Percentiles rank a stretch among this genome's conserved stretches.
Conservation (phyloP, 2,797 vertebrate species). For the Uromys caudimaculatus region DNA sequence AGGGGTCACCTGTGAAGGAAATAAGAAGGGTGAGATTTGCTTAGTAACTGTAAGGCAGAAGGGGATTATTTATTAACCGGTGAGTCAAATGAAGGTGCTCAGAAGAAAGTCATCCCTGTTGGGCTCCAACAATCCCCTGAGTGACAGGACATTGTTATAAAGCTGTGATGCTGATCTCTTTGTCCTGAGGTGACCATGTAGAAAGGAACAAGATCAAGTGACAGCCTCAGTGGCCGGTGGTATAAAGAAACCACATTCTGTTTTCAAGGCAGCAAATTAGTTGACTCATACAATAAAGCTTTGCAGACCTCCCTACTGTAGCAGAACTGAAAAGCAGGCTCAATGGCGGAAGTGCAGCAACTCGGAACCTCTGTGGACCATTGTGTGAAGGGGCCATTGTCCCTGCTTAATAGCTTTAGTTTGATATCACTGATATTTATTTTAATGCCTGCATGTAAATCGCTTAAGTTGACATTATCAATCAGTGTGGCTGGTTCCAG, state of each 20-base stretch:
- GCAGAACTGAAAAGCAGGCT: not conserved
- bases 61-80: constrained; percentile 61
- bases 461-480: not conserved
- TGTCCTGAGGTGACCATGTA: constrained; percentile 66
- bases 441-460: constrained; percentile 1
- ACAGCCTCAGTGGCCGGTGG: constrained; percentile 30
- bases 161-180: not conserved
- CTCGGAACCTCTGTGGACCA: not conserved
- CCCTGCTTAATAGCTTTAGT: constrained; percentile 10
- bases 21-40: not conserved
- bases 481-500: not conserved
- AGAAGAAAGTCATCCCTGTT: not conserved
- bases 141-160: not conserved
- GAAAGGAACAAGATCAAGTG: constrained; percentile 65
- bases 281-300: constrained; percentile 20
- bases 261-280: constrained; percentile 22
- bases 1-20: constrained; percentile 19
- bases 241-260: constrained; percentile 55
- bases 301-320: not conserved
- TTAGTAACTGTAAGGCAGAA: not conserved
- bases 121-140: not conserved
- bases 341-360: not conserved
- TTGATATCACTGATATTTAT: constrained; percentile 3
- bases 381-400: not conserved
- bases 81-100: constrained; percentile 53